Base-by-base conservation (phyloP, 92 coral and sea anemone species). In the Siderastrea siderea region DNA sequence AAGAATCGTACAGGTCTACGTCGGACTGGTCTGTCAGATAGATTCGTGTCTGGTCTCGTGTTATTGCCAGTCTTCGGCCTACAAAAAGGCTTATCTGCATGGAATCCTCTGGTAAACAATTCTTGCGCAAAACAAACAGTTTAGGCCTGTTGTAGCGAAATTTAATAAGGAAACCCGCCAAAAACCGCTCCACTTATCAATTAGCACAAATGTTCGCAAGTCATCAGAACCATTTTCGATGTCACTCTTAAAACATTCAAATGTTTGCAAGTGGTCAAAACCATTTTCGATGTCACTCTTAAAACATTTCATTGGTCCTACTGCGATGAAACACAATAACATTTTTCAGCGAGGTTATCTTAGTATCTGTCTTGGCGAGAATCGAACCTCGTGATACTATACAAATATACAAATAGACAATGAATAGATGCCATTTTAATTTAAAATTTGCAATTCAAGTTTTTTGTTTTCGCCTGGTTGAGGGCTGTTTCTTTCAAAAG, bases 391-490 rank as follows among this genome's bases (percentile, higher is more conserved):
- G 13, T 44, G 19, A 17, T 6, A 14, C 5, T 3, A 75, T 60
- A 67, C 13, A 45, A 44, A 67, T 10, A 67, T 45, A 43, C 2
- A 7, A 67, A 67, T 44, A 43, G 48, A 67, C 71, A 5, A 7
- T 59, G 14, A 48, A 54, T 75, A 54, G 66, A 57, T 4, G 49
- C 50, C 80, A 46, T 16, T 44, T 67, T 47, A 47, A 46, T 15
- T 10, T 26, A 63, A 57, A 49, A 75, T 61, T 78, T 78, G 70
- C 83, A 78, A 78, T 61, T 63, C 82, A 78, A 61, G n/a, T 78
- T 61, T 10, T 72, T 50, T 47, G 77, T 72, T 72, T 4, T 50
- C 44, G 38, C 58, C 19, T 47, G 54, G 43, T 72, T 52, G 58
- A 10, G 43, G 38, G 14, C 55, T 6, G 38, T 43, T 67, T 67